These are phyloP conservation scores for Notodonta dromedarius DNA, from an alignment of 2,888 invertebrate genomes.

Conservation along the genomic window DNA sequence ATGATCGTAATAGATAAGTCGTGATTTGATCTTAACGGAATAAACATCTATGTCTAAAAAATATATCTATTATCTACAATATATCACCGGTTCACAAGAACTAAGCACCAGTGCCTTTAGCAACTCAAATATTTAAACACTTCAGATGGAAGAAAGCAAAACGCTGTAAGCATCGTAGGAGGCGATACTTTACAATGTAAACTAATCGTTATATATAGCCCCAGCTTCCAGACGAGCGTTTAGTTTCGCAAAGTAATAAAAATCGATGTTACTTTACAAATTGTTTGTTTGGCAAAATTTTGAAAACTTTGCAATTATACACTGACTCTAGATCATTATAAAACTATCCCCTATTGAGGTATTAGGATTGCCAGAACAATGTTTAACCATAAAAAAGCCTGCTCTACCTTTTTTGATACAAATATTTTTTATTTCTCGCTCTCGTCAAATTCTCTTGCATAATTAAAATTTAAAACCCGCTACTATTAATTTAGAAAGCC, in stretches of 20 bases:
- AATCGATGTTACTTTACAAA: conserved; percentile 7
- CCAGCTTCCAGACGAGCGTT: conserved; percentile 16
- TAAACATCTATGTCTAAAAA: no score
- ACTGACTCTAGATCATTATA: no score
- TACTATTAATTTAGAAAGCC: conserved; percentile 32
- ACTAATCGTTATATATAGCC: conserved; percentile 46
- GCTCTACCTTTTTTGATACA: background rate
- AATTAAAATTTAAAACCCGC: conserved; percentile 13
- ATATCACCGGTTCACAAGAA: no score
- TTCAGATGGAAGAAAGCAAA: conserved; percentile 50
- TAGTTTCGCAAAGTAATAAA: conserved; percentile 19
- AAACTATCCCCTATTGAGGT: no score
- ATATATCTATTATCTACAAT: no score
- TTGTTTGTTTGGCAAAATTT: no score
- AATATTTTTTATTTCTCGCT: background rate
- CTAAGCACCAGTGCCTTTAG: no score
- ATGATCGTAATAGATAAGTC: no score
- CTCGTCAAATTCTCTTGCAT: conserved; percentile 6
- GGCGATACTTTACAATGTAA: conserved; percentile 43
- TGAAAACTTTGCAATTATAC: no score
- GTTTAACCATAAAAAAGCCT: no score
- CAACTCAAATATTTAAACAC: conserved; percentile 65
- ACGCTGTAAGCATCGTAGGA: conserved; percentile 34
- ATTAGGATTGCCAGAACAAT: no score
- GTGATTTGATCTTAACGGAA: no score